Evolutionary conservation across 2,888 invertebrate species (phyloP), one percentile per base, ranked within the genome.

Genomic region (Caenorhabditis doughertyi): DNA sequence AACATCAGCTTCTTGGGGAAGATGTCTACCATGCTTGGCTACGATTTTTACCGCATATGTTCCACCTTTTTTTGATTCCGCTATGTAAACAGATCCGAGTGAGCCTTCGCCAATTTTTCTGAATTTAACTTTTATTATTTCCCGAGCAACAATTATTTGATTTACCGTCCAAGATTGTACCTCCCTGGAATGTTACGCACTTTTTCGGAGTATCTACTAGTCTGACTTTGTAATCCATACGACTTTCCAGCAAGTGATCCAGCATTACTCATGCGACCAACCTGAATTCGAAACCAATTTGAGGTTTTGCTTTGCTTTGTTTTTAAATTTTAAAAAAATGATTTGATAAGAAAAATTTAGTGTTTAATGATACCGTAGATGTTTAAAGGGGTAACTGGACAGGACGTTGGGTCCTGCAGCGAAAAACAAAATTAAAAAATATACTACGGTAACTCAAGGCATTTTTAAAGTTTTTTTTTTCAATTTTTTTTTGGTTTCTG

Each of bases 1-100:
- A 8, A 83, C 73, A 65, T 83, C 79, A 2, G 79, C 79, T 44
- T 83, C 82, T 60, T 74, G 79, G 9, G 79, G 83, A 35, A 73
- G 65, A 5, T 70, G 70, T 23, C 39, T 13, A 9, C 73, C 64
- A 32, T 83, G 32, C 25, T 79, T 77, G 18, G 49, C 18, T 13
- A 83, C 70, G 11, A 83, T 71, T 49, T 83, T 83, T 11, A 62
- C 79, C 1, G 83, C 83, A 27, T 62, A 79, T 7, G 68, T 71
- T 23, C 65, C 79, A 18, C 82, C 82, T 25, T 56, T 60, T 23
- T 64, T 68, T 1, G 18, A 32, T 18, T 60, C 74, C 1, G 83
- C 83, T 0, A 56, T 21, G 27, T 73, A 83, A 0, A 83, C 83
- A 13, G 74, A 32, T 47, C 79, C 83, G 0, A 83, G 56, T 1